Base-by-base conservation (phyloP, 2,888 invertebrate genomes). In the Hofmannophila pseudospretella region DNA sequence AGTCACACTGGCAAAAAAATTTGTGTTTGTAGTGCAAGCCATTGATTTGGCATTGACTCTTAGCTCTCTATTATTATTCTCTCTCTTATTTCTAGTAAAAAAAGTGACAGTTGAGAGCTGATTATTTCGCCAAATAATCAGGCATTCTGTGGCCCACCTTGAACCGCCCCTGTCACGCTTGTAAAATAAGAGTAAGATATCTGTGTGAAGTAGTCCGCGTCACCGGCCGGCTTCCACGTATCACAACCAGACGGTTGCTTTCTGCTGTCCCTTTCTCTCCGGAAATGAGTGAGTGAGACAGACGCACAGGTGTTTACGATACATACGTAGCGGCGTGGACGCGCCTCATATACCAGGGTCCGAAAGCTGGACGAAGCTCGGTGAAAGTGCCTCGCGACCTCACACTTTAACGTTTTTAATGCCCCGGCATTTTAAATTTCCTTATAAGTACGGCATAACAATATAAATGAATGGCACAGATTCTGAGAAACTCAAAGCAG, bases 381-480 rank as follows among this genome's bases (percentile, higher is more conserved):
- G 84, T 77, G 84, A 84, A 84, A 84, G 84, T 81, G 76, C 67
- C 68, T 59, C 53, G 61, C 66, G 71, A 66, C 65, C 59, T 66
- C 66, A 53, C 54, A 53, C 47, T 46, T 45, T 38, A 41, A 43
- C 41, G 44, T 47, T 53, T 58, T 55, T 59, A 54, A 56, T 57
- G 53, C 43, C 45, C 50, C 45, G 51, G 55, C 50, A 48, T 54
- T 49, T 16, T 4, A 16, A 16, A 16, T 16, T 16, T 16, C 16
- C 16, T 16, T 16, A 16, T n/a, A n/a, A n/a, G n/a, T n/a, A n/a
- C n/a, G n/a, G n/a, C n/a, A n/a, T n/a, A n/a, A n/a, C n/a, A n/a
- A n/a, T n/a, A n/a, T n/a, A n/a, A n/a, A n/a, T n/a, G n/a, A n/a
- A n/a, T n/a, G n/a, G n/a, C n/a, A n/a, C n/a, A n/a, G n/a, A n/a